Conservation (phyloP, 2,797 vertebrate genomes). For the Acanthurus leucopareius region DNA sequence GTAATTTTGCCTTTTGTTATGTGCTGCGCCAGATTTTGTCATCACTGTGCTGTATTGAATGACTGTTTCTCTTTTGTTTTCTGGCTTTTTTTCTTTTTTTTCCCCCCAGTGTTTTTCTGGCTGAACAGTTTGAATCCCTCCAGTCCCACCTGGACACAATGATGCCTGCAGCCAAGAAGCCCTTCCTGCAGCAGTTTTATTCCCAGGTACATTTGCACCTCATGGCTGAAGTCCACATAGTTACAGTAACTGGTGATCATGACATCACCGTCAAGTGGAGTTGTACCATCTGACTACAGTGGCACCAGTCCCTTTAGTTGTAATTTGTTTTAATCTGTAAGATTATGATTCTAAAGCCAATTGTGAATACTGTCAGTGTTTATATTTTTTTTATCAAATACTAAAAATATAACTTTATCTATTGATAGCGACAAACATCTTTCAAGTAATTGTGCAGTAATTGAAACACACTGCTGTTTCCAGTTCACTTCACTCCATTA, state of each 20-base stretch:
- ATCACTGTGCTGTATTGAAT: constrained; percentile 1
- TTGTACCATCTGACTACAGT: background rate
- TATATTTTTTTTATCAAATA: background rate
- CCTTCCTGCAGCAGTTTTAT: constrained; percentile 99
- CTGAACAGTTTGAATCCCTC: constrained; percentile 97
- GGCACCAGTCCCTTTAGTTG: background rate
- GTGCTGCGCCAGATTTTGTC: background rate
- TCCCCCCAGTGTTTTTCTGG: constrained; percentile 93
- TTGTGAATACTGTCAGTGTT: background rate
- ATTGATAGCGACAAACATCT: background rate
- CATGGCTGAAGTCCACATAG: background rate
- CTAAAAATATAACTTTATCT: background rate
- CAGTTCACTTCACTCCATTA: constrained; percentile 2
- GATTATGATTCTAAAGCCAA: background rate
- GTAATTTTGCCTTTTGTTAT: background rate
- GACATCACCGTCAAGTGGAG: background rate
- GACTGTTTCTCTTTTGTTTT: background rate
- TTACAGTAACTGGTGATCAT: background rate
- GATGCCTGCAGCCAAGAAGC: constrained; percentile 98
- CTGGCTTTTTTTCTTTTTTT: constrained; percentile 4
- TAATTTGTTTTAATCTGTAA: background rate
- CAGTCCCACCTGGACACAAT: constrained; percentile 96
- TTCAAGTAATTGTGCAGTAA: background rate
- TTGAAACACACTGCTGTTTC: background rate
- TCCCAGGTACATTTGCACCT: constrained; percentile 90